A percentile compares a stretch with the other conserved stretches of the same genome.
Evolutionary conservation across 2,113 vertebrate genomes (phyloP).

Genomic region (Leucopsar rothschildi): DNA sequence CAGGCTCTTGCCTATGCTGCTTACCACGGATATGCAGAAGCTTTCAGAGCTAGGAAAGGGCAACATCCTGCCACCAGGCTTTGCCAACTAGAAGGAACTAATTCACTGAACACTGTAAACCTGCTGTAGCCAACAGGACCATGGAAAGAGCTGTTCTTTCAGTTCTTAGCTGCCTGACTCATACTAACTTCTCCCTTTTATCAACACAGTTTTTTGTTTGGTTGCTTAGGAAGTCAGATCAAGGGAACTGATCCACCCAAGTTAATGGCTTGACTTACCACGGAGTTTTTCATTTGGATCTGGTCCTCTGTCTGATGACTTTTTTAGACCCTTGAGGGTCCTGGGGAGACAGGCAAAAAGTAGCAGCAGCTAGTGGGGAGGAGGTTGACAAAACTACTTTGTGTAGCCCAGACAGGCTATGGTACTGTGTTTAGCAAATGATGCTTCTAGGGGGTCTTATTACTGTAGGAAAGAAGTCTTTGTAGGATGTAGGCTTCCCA

Average conservation of each 20-base stretch:
- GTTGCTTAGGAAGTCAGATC: not conserved
- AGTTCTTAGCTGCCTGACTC: not conserved
- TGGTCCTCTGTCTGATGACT: not conserved
- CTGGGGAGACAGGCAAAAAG: not conserved
- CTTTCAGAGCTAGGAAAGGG: not conserved
- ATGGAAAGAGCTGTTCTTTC: not conserved
- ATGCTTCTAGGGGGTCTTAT: not conserved
- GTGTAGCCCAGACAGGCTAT: fast-evolving
- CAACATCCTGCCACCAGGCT: not conserved
- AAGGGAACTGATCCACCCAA: not conserved
- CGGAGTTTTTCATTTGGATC: not conserved
- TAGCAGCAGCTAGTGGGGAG: not conserved
- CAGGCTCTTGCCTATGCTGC: not conserved
- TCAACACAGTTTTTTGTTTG: not conserved
- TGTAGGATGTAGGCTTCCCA: not conserved
- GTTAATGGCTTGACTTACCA: not conserved
- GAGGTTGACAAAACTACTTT: fast-evolving
- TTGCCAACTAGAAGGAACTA: not conserved
- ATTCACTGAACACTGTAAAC: not conserved
- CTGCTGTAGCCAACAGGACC: not conserved
- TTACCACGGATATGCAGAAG: not conserved
- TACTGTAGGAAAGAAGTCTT: not conserved
- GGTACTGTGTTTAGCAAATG: not conserved
- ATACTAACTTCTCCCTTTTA: not conserved
- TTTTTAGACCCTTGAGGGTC: not conserved